A percentile compares a stretch with the other conserved stretches of the same genome.
phyloP scores from a whole-genome alignment of 2,113 vertebrate species.

The Lanius ludovicianus region DNA sequence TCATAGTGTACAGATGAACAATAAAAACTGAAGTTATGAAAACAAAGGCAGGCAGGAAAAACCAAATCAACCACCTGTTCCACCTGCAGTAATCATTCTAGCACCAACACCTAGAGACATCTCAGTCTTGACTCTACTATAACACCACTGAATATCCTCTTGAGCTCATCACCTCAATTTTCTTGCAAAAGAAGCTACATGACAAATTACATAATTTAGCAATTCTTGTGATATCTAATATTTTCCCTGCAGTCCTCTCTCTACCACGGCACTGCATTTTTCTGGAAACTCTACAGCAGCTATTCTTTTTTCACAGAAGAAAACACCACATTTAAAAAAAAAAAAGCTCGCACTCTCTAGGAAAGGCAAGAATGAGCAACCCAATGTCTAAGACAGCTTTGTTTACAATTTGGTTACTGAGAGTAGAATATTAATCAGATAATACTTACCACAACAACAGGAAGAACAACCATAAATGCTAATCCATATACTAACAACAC shows the following conservation, averaged over 20 bases:
- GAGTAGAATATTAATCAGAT: background rate
- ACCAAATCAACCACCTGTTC: background rate
- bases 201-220: background rate
- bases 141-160: background rate
- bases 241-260: background rate
- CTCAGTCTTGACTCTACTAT: background rate
- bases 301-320: background rate
- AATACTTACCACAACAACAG: slow-evolving; percentile 93
- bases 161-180: background rate
- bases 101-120: background rate
- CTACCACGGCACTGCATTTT: background rate
- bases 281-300: background rate
- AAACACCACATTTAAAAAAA: background rate
- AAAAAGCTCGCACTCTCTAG: background rate
- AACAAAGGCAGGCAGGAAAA: background rate
- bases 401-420: background rate
- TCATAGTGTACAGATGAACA: background rate
- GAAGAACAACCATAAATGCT: slow-evolving; percentile 99
- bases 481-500: slow-evolving; percentile 95
- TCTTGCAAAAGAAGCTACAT: background rate
- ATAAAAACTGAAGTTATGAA: background rate
- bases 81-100: background rate
- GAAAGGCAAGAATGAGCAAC: background rate
- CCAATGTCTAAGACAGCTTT: background rate
- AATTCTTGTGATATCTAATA: background rate